Conservation (phyloP, 2,113 vertebrate genomes). For the Varanus komodoensis region DNA sequence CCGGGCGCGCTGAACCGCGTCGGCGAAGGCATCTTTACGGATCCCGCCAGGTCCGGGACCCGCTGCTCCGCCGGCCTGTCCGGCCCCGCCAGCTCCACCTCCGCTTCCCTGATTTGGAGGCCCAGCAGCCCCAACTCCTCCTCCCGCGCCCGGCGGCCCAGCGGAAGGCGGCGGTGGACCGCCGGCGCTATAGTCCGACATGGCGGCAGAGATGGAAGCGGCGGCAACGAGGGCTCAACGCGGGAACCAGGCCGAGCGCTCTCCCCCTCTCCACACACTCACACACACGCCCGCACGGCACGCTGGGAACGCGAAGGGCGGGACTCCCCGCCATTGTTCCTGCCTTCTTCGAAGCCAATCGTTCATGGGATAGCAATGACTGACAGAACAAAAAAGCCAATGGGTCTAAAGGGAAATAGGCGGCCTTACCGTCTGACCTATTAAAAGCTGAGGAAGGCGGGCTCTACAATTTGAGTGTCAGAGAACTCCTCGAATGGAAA, state of each 20-base stretch:
- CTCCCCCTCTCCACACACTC: constrained; percentile 21
- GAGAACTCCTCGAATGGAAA: neutral
- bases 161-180: constrained; percentile 41
- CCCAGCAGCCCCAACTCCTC: constrained; percentile 72
- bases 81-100: constrained; percentile 68
- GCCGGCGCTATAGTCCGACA: constrained; percentile 72
- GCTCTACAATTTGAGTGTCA: neutral
- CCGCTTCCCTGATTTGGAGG: constrained; percentile 65
- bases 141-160: constrained; percentile 44
- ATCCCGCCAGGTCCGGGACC: constrained; percentile 71
- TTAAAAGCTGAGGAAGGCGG: neutral
- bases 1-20: constrained; percentile 90
- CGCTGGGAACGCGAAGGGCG: constrained; percentile 69
- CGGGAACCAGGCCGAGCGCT: constrained; percentile 76
- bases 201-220: constrained; percentile 53
- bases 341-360: neutral
- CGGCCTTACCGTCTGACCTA: neutral
- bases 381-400: constrained; percentile 44
- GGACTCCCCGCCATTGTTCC: neutral
- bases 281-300: constrained; percentile 73
- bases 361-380: neutral
- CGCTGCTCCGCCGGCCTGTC: constrained; percentile 63
- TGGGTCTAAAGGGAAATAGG: neutral
- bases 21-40: constrained; percentile 92
- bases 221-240: constrained; percentile 71